Evolutionary conservation across 2,797 vertebrate genomes (phyloP).

Genomic region (Gadopsis bispinosus): DNA sequence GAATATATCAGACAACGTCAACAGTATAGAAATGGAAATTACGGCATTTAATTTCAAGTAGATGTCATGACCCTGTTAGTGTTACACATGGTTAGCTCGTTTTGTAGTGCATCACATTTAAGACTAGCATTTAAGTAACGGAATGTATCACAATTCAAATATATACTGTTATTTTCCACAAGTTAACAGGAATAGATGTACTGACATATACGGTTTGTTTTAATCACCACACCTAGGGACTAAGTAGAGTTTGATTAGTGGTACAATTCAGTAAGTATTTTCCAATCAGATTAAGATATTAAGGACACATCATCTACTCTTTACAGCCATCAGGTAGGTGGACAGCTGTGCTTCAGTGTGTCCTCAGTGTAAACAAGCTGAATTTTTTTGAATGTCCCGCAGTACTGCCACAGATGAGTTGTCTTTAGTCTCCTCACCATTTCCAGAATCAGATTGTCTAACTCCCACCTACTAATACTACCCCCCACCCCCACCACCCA

Average conservation of each 20-base stretch:
- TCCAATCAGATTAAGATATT: not conserved
- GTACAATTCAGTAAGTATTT: conserved; percentile 1
- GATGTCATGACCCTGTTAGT: conserved; percentile 33
- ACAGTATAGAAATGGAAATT: conserved; percentile 41
- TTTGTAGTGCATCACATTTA: conserved; percentile 47
- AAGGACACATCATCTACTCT: conserved; percentile 2
- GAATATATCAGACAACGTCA: conserved; percentile 41
- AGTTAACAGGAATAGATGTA: conserved; percentile 22
- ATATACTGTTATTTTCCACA: conserved; percentile 17
- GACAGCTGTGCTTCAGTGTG: conserved; percentile 19
- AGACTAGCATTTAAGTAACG: conserved; percentile 47
- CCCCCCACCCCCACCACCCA: not conserved
- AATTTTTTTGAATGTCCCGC: conserved; percentile 24
- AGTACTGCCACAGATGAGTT: conserved; percentile 14
- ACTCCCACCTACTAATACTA: conserved; percentile 2
- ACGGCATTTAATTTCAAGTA: conserved; percentile 24
- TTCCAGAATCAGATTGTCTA: conserved; percentile 52
- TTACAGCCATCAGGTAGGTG: conserved; percentile 20
- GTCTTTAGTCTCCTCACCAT: conserved; percentile 10
- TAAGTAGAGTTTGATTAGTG: not conserved
- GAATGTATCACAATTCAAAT: conserved; percentile 62
- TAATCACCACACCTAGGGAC: conserved; percentile 19
- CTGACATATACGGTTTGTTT: conserved; percentile 1
- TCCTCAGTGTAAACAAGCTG: conserved; percentile 2
- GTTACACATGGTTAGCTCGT: conserved; percentile 30